Conservation (phyloP, 37 sponge, comb jelly and placozoan species). For the Halichondria panicea region DNA sequence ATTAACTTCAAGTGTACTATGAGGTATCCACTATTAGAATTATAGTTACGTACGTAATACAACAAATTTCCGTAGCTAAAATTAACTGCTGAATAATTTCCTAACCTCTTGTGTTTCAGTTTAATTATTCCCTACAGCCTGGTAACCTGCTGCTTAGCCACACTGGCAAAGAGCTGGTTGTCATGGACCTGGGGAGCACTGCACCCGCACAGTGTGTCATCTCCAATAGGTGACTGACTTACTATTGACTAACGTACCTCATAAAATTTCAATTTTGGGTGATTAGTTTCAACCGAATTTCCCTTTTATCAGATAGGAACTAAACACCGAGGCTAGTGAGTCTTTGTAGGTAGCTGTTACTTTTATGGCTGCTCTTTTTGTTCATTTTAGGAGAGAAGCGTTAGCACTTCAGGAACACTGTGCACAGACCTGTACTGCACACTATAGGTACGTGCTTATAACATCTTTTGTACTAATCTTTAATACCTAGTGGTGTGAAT, state of each 20-base stretch:
- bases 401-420: constrained; percentile 83
- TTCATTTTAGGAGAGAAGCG: constrained; percentile 71
- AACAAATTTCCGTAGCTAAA: too few relatives aligned
- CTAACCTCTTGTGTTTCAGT: too few relatives aligned
- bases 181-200: constrained; percentile 92
- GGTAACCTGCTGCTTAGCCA: constrained; percentile 79
- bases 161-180: constrained; percentile 47
- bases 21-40: constrained; percentile 1
- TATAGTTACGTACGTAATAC: neutral
- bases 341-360: too few relatives aligned
- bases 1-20: neutral
- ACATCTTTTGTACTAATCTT: neutral
- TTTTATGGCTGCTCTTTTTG: too few relatives aligned
- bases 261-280: too few relatives aligned
- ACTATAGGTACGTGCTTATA: constrained; percentile 49
- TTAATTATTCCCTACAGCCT: constrained; percentile 35
- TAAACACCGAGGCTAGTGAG: too few relatives aligned
- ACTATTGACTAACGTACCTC: too few relatives aligned
- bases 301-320: too few relatives aligned
- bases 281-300: too few relatives aligned
- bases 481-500: neutral
- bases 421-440: constrained; percentile 85
- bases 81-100: too few relatives aligned
- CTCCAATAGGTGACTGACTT: constrained; percentile 39
- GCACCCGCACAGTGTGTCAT: constrained; percentile 37